These are phyloP conservation scores for Tenualosa ilisha DNA, from an alignment of 2,797 vertebrate species.

Conservation along the genomic window DNA sequence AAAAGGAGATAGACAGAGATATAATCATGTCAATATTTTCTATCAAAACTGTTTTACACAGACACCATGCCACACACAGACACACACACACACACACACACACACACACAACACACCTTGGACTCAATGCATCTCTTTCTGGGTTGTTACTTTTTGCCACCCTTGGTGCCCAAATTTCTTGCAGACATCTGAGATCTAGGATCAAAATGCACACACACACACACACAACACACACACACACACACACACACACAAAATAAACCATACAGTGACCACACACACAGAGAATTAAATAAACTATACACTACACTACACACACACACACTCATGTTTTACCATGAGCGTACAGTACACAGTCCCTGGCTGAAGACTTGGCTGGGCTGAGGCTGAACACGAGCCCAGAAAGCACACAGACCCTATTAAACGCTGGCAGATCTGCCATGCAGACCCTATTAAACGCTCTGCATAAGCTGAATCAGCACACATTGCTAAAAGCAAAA, in stretches of 20 bases:
- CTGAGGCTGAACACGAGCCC: conserved; percentile 54
- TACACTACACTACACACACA: neutral
- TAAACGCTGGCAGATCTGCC: conserved; percentile 60
- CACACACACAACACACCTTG: neutral
- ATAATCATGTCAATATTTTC: too few species aligned
- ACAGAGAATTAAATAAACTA: neutral
- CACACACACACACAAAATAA: neutral
- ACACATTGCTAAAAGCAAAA: conserved; percentile 32
- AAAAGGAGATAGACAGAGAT: too few species aligned
- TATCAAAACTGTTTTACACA: too few species aligned
- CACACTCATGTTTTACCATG: conserved; percentile 30
- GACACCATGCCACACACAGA: neutral
- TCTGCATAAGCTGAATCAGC: conserved; percentile 70
- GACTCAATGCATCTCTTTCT: neutral
- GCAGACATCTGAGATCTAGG: neutral
- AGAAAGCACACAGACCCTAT: conserved; percentile 64
- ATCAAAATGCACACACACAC: neutral
- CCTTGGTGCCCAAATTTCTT: neutral
- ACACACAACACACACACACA: conserved; percentile 26
- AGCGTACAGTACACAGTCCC: conserved; percentile 23
- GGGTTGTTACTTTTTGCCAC: neutral
- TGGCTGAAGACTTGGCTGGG: conserved; percentile 55
- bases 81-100: neutral
- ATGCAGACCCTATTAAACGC: conserved; percentile 64
- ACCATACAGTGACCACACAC: neutral